Evolutionary conservation across 2,888 invertebrate species (phyloP).

Genomic region (Clistopyga incitator): DNA sequence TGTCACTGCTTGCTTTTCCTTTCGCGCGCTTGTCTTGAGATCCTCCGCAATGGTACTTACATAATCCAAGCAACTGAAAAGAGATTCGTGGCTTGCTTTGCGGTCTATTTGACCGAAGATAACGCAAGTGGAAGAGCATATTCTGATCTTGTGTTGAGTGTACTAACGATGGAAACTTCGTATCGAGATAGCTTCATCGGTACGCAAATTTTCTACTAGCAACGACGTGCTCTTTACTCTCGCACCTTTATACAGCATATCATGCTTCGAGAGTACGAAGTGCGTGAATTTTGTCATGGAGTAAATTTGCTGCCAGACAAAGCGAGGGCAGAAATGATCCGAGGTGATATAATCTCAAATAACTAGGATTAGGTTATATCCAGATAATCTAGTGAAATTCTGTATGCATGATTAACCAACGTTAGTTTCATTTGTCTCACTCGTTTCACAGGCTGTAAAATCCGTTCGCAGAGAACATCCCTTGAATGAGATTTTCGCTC

Average conservation of each 20-base stretch:
- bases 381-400: too few relatives aligned
- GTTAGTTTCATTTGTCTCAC: too few relatives aligned
- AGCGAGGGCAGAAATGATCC: too few relatives aligned
- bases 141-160: neutral
- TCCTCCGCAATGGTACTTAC: constrained; percentile 31
- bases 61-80: constrained; percentile 17
- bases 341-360: too few relatives aligned
- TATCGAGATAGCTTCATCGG: constrained; percentile 7
- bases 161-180: neutral
- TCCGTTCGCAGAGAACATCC: too few relatives aligned
- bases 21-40: constrained; percentile 8
- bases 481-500: too few relatives aligned
- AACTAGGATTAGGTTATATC: too few relatives aligned
- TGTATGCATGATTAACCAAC: too few relatives aligned
- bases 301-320: too few relatives aligned
- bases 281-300: too few relatives aligned
- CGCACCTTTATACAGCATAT: neutral
- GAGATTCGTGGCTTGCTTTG: constrained; percentile 36
- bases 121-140: constrained; percentile 55
- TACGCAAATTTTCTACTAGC: neutral
- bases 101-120: constrained; percentile 59
- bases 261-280: too few relatives aligned
- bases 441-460: too few relatives aligned
- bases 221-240: neutral
- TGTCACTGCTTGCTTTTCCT: constrained; percentile 30